phyloP scores from a whole-genome alignment of 1,140 invertebrate genomes.

The Zaprionus ornatus region DNA sequence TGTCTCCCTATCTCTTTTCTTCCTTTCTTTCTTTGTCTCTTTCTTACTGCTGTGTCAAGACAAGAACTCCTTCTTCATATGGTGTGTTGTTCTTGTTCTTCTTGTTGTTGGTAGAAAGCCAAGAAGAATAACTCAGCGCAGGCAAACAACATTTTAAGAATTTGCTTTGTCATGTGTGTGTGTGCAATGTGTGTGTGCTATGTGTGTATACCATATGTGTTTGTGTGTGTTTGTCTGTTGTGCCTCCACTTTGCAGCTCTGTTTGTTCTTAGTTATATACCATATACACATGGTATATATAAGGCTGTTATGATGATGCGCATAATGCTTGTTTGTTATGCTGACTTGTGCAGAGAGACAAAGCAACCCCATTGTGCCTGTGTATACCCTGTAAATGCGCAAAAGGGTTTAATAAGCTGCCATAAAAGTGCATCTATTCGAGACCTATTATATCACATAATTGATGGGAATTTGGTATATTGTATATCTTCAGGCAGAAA shows the following conservation, averaged over 20 bases:
- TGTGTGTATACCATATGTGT: background rate
- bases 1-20: background rate
- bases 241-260: slow-evolving; percentile 7
- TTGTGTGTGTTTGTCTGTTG: background rate
- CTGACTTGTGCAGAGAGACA: slow-evolving; percentile 57
- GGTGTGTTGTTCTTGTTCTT: slow-evolving; percentile 9
- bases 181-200: background rate
- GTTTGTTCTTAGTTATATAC: slow-evolving; percentile 45
- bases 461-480: too few species aligned
- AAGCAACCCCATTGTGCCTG: slow-evolving; percentile 8
- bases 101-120: slow-evolving; percentile 51
- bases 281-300: slow-evolving; percentile 20
- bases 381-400: slow-evolving; percentile 10
- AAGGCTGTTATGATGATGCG: slow-evolving; percentile 57
- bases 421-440: background rate
- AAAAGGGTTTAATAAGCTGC: background rate
- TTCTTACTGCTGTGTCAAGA: slow-evolving; percentile 3
- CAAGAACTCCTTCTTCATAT: slow-evolving; percentile 16
- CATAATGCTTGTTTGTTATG: slow-evolving; percentile 69
- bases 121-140: slow-evolving; percentile 62
- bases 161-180: slow-evolving; percentile 65
- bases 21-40: background rate
- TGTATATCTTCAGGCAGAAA: too few species aligned
- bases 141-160: slow-evolving; percentile 55
- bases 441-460: too few species aligned